Conservation (phyloP, 2,888 invertebrate genomes). For the Xestobium rufovillosum region DNA sequence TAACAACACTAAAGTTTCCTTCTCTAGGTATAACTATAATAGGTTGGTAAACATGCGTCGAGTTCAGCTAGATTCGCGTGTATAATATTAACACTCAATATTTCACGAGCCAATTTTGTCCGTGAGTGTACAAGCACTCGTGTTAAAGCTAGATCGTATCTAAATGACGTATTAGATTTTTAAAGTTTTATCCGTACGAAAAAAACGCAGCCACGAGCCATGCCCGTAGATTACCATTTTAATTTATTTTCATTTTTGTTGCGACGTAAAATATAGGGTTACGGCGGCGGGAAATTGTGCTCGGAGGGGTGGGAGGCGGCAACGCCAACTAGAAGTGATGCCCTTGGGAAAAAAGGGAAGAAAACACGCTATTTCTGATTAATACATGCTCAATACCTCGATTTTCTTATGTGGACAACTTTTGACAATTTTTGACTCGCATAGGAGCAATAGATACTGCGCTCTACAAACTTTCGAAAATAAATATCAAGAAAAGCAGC, state of each 20-base stretch:
- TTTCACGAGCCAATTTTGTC: conserved; percentile 21
- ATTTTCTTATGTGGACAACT: too few species aligned
- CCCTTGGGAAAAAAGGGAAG: too few species aligned
- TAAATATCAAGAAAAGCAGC: too few species aligned
- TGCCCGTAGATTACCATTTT: conserved; percentile 38
- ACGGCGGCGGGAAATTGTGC: conserved; percentile 29
- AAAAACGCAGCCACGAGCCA: conserved; percentile 41
- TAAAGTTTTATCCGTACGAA: conserved; percentile 39
- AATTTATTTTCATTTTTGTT: conserved; percentile 41
- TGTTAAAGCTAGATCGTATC: conserved; percentile 39
- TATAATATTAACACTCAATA: conserved; percentile 20
- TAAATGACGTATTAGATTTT: conserved; percentile 44
- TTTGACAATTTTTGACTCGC: too few species aligned
- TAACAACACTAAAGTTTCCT: too few species aligned
- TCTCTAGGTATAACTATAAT: too few species aligned
- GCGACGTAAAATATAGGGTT: conserved; percentile 36
- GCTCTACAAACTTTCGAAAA: too few species aligned
- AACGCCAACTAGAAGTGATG: too few species aligned
- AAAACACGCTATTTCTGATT: too few species aligned
- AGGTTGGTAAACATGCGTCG: conserved; percentile 8
- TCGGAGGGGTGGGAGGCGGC: conserved; percentile 33
- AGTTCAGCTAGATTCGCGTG: conserved; percentile 16
- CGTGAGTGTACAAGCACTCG: conserved; percentile 36
- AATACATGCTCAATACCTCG: too few species aligned
- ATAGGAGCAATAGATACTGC: too few species aligned